Evolutionary conservation across 2,888 invertebrate species (phyloP).

Genomic region (Chloroclysta siterata): DNA sequence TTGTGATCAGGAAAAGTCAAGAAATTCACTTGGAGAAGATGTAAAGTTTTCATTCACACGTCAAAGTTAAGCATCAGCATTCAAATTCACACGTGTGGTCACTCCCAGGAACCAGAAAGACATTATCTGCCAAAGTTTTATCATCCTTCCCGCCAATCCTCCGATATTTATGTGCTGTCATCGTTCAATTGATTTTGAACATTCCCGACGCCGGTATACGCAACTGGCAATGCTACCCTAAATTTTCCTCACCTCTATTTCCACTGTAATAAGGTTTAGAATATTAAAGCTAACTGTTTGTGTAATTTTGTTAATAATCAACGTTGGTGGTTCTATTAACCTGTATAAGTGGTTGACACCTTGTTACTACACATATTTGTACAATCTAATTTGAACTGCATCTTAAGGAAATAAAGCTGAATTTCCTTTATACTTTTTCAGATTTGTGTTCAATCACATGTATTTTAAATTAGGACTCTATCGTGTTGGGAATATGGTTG

Average conservation of each 20-base stretch:
- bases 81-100: slow-evolving; percentile 48
- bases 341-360: slow-evolving; percentile 73
- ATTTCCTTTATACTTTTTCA: slow-evolving; percentile 11
- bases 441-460: neutral
- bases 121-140: slow-evolving; percentile 47
- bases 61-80: slow-evolving; percentile 11
- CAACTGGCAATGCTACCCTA: slow-evolving; percentile 25
- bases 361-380: slow-evolving; percentile 47
- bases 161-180: slow-evolving; percentile 62
- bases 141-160: slow-evolving; percentile 44
- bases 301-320: slow-evolving; percentile 47
- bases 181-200: slow-evolving; percentile 58
- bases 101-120: slow-evolving; percentile 44
- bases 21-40: too few relatives aligned
- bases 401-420: rapidly evolving
- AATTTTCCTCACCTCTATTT: slow-evolving; percentile 38
- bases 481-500: rapidly evolving
- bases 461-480: slow-evolving; percentile 29
- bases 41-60: slow-evolving; percentile 5
- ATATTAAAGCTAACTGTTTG: slow-evolving; percentile 28
- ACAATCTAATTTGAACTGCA: slow-evolving; percentile 38
- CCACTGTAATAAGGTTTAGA: slow-evolving; percentile 41
- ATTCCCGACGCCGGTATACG: slow-evolving; percentile 39
- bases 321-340: slow-evolving; percentile 70
- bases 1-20: too few relatives aligned